Evolutionary conservation across 2,797 vertebrate genomes (phyloP), one percentile per base, ranked within the genome.

Genomic region (Myotis myotis): DNA sequence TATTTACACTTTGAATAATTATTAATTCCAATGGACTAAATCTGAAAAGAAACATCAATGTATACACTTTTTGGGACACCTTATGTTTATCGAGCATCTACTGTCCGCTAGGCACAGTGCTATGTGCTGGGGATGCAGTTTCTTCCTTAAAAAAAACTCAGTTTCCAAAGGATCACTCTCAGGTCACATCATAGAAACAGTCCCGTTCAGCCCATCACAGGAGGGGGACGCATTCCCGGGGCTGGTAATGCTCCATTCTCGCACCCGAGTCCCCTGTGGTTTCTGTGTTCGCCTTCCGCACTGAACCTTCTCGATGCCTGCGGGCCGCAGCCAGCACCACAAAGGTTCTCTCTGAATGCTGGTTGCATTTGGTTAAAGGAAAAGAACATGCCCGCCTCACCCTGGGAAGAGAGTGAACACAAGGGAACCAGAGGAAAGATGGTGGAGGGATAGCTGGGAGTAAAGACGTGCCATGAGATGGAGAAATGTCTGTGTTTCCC

Each of bases 261-360:
- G 2, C 3, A 0, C 44, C 16, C 4, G 55, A 64, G 12, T 16
- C 23, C 1, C 17, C 0, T 15, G 25, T 8, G 64, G 36, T 23
- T 80, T 72, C 55, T 55, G 23, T 62, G 64, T 12, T 19, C 30
- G 4, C 36, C 81, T 53, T 51, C 51, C 19, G 17, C 23, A 25
- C 36, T 8, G 23, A 74, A 36, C 22, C 17, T 66, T 68, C 62
- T 72, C 41, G 7, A 17, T 19, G 22, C n/a, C 53, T 2, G 2
- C 3, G 10, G 81, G 10, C 47, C 10, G 23, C n/a, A 79, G 53
- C 10, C 33, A 36, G 72, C 23, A 38, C 22, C 33, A 30, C 30
- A 36, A 5, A 19, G 23, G 64, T 60, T 25, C 80, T 60, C 55
- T 23, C 6, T 13, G 55, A 53, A n/a, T 66, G 41, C 30, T 38